These are phyloP conservation scores for Zosterops borbonicus DNA, from an alignment of 2,113 vertebrate genomes.

Conservation along the genomic window DNA sequence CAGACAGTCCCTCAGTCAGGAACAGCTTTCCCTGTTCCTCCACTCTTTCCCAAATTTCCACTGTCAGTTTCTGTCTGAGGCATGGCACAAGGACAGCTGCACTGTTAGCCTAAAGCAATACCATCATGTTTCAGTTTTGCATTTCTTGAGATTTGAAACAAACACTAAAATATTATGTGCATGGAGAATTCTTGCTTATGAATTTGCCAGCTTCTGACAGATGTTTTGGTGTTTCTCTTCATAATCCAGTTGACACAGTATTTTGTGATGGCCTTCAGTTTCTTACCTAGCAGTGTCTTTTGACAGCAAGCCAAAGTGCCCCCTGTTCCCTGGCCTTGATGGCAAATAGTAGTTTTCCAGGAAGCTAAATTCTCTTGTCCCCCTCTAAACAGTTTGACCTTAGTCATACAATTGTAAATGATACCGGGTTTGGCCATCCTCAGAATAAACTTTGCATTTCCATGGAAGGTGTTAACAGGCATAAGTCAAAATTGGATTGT, in stretches of 20 bases:
- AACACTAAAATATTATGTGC: neutral
- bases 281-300: neutral
- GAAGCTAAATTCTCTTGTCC: neutral
- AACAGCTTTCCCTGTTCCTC: neutral
- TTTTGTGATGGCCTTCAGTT: neutral
- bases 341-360: neutral
- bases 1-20: neutral
- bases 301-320: neutral
- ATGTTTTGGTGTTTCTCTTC: neutral
- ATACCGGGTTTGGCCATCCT: accelerated
- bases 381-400: neutral
- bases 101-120: neutral
- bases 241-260: neutral
- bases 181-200: neutral
- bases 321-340: neutral
- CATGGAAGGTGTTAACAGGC: neutral
- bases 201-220: neutral
- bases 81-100: neutral
- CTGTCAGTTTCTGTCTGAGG: neutral
- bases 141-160: neutral
- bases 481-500: neutral
- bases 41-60: neutral
- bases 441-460: neutral
- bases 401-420: neutral
- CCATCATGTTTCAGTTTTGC: neutral